Evolutionary conservation across 2,888 invertebrate genomes (phyloP).

Genomic region (Drosophila stalkeri): DNA sequence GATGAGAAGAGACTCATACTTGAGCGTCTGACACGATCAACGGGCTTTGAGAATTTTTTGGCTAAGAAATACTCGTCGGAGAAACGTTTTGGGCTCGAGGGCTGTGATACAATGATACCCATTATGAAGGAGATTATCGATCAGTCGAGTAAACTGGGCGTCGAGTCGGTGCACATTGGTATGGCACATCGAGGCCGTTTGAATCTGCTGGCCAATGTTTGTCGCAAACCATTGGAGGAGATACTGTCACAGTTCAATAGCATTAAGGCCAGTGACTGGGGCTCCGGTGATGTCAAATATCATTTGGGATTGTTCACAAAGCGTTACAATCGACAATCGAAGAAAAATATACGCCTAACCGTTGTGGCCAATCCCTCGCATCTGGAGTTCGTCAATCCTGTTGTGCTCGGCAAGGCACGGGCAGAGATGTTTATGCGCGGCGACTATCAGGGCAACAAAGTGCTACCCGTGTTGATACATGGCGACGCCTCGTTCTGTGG

Average conservation of each 20-base stretch:
- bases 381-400: constrained; percentile 93
- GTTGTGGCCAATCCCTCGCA: constrained; percentile 97
- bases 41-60: constrained; percentile 98
- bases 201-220: constrained; percentile 94
- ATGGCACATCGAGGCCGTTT: constrained; percentile 93
- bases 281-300: constrained; percentile 96
- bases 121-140: constrained; percentile 99
- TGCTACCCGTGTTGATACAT: constrained; percentile 88
- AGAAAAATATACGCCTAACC: constrained; percentile 91
- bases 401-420: constrained; percentile 93
- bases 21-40: constrained; percentile 95
- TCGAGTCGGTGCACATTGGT: constrained; percentile 97
- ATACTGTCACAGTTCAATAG: constrained; percentile 96
- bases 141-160: constrained; percentile 94
- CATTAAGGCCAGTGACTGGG: constrained; percentile 90
- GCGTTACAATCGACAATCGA: constrained; percentile 90
- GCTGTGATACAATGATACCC: constrained; percentile 98
- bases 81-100: constrained; percentile 99
- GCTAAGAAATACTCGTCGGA: constrained; percentile 99
- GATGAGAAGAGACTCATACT: constrained; percentile 96
- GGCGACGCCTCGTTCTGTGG: constrained; percentile 89
- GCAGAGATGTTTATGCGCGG: constrained; percentile 94
- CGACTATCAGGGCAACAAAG: constrained; percentile 88
- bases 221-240: constrained; percentile 93
- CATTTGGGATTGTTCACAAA: constrained; percentile 94